These are phyloP conservation scores for Oophaga sylvatica DNA, from an alignment of 2,797 vertebrate species.

Conservation along the genomic window DNA sequence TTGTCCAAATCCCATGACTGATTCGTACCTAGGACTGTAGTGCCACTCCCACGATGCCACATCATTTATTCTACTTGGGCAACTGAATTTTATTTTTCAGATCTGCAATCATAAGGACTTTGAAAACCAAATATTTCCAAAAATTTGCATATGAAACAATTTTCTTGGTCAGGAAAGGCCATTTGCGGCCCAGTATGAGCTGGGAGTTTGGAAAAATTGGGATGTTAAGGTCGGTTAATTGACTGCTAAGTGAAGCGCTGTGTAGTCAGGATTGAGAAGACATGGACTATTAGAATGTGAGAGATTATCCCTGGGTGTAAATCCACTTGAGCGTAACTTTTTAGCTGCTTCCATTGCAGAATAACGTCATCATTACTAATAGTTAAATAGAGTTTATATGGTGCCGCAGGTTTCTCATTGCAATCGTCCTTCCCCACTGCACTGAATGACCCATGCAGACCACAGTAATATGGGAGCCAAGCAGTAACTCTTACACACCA, in stretches of 20 bases:
- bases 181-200: constrained; percentile 33
- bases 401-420: not conserved
- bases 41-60: not conserved
- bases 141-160: not conserved
- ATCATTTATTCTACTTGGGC: not conserved
- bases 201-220: constrained; percentile 34
- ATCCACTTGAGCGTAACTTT: not conserved
- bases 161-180: not conserved
- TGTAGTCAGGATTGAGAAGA: not conserved
- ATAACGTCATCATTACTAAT: not conserved
- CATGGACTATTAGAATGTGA: not conserved
- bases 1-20: not conserved
- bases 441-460: constrained; percentile 17
- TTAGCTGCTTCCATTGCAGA: not conserved
- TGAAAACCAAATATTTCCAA: not conserved
- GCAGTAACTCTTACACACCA: not conserved
- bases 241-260: not conserved
- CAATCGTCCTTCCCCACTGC: not conserved
- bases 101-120: not conserved
- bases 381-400: constrained; percentile 19
- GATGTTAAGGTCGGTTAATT: constrained; percentile 39
- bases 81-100: not conserved
- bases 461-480: not conserved
- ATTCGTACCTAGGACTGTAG: not conserved
- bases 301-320: constrained; percentile 14